These are phyloP conservation scores for Lacerta agilis DNA, from an alignment of 2,797 vertebrate species.

Conservation along the genomic window DNA sequence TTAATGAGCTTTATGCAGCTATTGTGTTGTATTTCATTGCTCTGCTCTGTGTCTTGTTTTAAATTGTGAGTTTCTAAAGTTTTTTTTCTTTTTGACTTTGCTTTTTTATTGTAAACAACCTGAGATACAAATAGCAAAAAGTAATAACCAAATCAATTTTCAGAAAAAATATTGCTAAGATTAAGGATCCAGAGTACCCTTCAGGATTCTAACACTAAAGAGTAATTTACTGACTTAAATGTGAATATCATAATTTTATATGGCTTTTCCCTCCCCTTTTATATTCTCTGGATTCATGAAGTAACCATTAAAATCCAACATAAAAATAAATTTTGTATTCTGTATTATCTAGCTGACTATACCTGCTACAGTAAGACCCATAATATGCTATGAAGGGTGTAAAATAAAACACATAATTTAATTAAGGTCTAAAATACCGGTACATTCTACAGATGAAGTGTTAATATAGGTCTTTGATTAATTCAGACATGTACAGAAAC, in stretches of 20 bases:
- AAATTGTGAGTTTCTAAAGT: background rate
- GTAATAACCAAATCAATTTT: background rate
- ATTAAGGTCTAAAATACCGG: background rate
- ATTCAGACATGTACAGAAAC: background rate
- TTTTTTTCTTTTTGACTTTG: background rate
- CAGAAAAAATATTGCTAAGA: background rate
- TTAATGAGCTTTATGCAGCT: background rate
- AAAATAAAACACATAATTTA: background rate
- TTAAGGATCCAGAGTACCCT: background rate
- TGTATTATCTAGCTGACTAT: background rate
- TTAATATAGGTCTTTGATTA: background rate
- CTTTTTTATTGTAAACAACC: background rate
- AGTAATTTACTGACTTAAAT: background rate
- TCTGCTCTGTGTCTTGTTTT: background rate
- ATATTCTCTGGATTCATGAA: background rate
- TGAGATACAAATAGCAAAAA: background rate
- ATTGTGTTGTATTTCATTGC: background rate
- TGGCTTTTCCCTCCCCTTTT: background rate
- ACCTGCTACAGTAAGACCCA: background rate
- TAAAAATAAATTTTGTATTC: background rate
- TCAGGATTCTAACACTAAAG: background rate
- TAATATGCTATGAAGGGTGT: background rate
- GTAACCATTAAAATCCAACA: background rate
- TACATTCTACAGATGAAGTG: background rate
- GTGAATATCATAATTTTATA: background rate